Evolutionary conservation across 2,888 invertebrate species (phyloP).

Genomic region (Orthosia gracilis): DNA sequence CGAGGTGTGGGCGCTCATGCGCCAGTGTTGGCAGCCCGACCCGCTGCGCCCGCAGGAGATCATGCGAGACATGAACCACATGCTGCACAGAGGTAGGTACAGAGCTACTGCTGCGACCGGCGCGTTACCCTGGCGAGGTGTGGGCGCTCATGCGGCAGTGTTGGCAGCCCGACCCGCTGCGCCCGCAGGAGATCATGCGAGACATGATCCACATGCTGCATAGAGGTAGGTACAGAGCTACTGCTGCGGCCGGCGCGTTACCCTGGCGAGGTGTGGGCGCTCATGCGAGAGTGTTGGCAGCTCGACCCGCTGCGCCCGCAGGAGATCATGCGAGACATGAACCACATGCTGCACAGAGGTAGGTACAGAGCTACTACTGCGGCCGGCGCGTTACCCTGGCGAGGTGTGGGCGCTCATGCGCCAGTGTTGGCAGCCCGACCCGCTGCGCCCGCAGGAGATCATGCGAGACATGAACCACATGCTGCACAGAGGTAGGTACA

Average conservation of each 20-base stretch:
- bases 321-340: constrained; percentile 96
- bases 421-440: constrained; percentile 95
- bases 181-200: constrained; percentile 96
- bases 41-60: constrained; percentile 96
- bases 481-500: constrained; percentile 93
- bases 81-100: constrained; percentile 93
- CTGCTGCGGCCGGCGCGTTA: constrained; percentile 93
- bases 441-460: constrained; percentile 95
- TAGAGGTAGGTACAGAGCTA: constrained; percentile 93
- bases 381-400: constrained; percentile 93
- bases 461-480: constrained; percentile 96
- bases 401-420: constrained; percentile 95
- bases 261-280: constrained; percentile 93
- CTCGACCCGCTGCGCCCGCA: constrained; percentile 95
- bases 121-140: constrained; percentile 94
- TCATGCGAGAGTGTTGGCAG: constrained; percentile 96
- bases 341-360: constrained; percentile 95
- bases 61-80: constrained; percentile 96
- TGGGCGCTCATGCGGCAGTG: constrained; percentile 95
- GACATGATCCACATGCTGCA: constrained; percentile 95
- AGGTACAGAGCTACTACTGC: constrained; percentile 81
- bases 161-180: constrained; percentile 95
- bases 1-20: constrained; percentile 94
- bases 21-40: constrained; percentile 95
- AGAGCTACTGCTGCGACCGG: constrained; percentile 93